These are phyloP conservation scores for Hapalemur alaotrensis DNA, from an alignment of 2,797 vertebrate species.

Conservation along the genomic window DNA sequence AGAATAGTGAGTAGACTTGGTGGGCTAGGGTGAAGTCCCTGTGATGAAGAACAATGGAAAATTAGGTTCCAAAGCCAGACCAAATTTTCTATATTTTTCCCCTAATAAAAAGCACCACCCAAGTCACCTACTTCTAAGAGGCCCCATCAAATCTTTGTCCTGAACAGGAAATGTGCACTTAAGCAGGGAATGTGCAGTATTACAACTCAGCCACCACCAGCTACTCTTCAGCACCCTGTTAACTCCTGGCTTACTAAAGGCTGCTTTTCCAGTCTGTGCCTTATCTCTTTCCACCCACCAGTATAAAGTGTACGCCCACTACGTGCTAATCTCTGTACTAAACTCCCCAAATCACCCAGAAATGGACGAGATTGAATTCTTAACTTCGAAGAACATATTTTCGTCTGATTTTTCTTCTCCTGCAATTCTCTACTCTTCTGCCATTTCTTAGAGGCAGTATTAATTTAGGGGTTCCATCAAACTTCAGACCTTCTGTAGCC, in stretches of 20 bases:
- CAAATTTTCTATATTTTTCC: not conserved
- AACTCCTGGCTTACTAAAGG: not conserved
- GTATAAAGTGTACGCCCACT: not conserved
- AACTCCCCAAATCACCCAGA: not conserved
- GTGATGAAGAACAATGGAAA: not conserved
- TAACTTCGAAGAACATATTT: not conserved
- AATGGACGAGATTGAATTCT: not conserved
- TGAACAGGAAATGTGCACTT: not conserved
- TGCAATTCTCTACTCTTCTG: not conserved
- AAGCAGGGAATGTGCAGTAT: not conserved
- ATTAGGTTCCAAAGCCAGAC: not conserved
- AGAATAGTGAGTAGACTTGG: not conserved
- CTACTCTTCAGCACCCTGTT: not conserved
- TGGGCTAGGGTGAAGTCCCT: not conserved
- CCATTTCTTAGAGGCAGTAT: not conserved
- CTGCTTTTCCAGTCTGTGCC: not conserved
- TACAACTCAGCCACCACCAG: not conserved
- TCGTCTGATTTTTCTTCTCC: not conserved
- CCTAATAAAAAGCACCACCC: not conserved
- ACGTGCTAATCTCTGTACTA: not conserved
- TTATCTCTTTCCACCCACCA: not conserved
- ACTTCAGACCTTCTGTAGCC: not conserved
- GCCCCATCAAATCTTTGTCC: not conserved
- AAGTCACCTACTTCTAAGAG: slow-evolving; percentile 20
- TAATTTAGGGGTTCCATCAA: not conserved